Conservation (phyloP, 2,797 vertebrate species). For the Clarias pachynema region DNA sequence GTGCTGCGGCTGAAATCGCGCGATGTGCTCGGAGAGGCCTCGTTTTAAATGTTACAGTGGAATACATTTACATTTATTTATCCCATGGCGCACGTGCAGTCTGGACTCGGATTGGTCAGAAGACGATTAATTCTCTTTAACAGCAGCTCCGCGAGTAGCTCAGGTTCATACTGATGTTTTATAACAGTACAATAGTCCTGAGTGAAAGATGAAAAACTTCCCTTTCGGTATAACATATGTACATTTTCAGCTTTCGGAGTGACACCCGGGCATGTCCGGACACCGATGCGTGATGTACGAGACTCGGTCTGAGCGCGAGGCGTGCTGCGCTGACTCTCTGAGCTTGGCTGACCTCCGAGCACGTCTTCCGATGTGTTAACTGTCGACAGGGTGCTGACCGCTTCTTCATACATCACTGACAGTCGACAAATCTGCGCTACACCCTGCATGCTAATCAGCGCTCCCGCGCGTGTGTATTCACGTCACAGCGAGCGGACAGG, state of each 20-base stretch:
- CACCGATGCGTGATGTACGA: not conserved
- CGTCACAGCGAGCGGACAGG: not conserved
- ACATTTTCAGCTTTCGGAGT: not conserved
- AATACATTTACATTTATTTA: not conserved
- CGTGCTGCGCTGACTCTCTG: not conserved
- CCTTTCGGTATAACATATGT: not conserved
- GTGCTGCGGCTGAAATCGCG: not conserved
- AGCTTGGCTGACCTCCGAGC: constrained; percentile 48
- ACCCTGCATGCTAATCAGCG: constrained; percentile 68
- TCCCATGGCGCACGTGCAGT: not conserved
- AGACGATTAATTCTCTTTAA: not conserved
- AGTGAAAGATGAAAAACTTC: not conserved
- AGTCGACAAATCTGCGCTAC: constrained; percentile 74
- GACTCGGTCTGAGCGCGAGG: not conserved
- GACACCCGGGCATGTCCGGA: not conserved
- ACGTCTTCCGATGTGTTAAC: constrained; percentile 62
- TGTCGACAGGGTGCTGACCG: constrained; percentile 73
- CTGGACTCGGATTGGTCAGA: not conserved
- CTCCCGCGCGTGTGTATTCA: constrained; percentile 51
- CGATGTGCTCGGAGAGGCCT: not conserved
- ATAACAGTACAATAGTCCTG: not conserved
- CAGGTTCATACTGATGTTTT: not conserved
- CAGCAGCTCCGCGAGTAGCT: not conserved
- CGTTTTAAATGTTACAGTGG: not conserved
- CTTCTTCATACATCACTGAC: constrained; percentile 62